Evolutionary conservation across 2,797 vertebrate species (phyloP), one percentile per base, ranked within the genome.

Genomic region (Gephyroberyx darwinii): DNA sequence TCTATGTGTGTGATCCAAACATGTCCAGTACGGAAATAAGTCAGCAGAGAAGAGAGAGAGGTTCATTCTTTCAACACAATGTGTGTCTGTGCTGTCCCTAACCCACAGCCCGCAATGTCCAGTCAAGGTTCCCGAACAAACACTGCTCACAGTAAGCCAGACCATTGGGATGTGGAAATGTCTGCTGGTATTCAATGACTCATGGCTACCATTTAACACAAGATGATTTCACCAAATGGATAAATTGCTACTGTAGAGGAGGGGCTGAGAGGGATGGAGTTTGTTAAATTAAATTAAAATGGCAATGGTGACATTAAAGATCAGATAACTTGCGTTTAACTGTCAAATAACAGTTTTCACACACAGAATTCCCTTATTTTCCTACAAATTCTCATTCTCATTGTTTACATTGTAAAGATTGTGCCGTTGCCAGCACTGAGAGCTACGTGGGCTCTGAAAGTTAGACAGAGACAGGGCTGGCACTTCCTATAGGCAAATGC

Each of bases 161-260:
- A 84, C 79, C 64, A n/a, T 17, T 61, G 43, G 70, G 33, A 89
- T 84, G 85, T 91, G 91, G 91, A 92, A 91, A 89, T 74, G 86
- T 91, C 86, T 91, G 83, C 83, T 51, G 60, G 60, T 68, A 64
- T 80, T 22, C 35, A 51, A 65, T 87, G 88, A 90, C 78, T 92
- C 86, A 91, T 73, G 69, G 71, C 60, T 58, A 37, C 84, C 62
- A 69, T 73, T 72, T 66, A 74, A 58, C 69, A 70, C 52, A n/a
- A n/a, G n/a, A 84, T 80, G 64, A 67, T 83, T 74, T 86, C 81
- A 84, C 60, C 71, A 31, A 74, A 73, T 55, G 73, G 71, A 31
- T 31, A 53, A 75, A 73, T 60, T 3, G 50, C 69, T 48, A 30
- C 74, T 14, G 63, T 19, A 53, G 56, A 71, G 1, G 35, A 41